Base-by-base conservation (phyloP, 1,140 invertebrate genomes). In the Drosophila fuyamai region DNA sequence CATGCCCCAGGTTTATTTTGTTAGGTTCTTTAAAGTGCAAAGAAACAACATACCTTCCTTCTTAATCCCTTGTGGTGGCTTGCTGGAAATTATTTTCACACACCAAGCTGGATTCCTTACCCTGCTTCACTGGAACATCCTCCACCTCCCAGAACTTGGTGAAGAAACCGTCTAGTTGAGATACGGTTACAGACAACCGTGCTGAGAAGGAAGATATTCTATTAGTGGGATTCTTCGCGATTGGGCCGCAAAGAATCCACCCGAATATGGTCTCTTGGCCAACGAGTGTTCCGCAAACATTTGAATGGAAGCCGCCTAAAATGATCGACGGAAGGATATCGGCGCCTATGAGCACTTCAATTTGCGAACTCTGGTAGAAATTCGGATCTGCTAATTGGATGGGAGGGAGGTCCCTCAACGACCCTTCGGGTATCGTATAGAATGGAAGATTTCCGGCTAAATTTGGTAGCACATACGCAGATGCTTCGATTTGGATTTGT, bases 251-350 rank as follows among this genome's bases (percentile, higher is more conserved):
- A 32, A 50, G 27, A 32, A 50, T 48, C 10, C 47, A 48, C 13
- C 48, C 48, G 29, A 35, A 51, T 14, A 51, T 48, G 43, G 46
- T 47, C 46, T 47, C 23, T 47, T 46, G 9, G 16, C 43, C 43
- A 13, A 46, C 9, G 8, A 46, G 16, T 16, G 43, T 46, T 16
- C 43, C 43, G 13, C 43, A 46, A 12, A 18, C 9, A 18, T 46
- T 46, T 18, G 14, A 18, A 10, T 10, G 43, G 16, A 18, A 16
- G 43, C 9, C 16, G 43, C 43, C 43, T 16, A 46, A 46, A 9
- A 46, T 46, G 10, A 46, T 46, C 8, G 16, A 46, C 8, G 43
- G 43, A 46, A 46, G 46, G 46, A 48, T 29, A 48, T 48, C 46
- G 12, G 46, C 23, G 18, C 46, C 46, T 48, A 29, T 23, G 9